These are phyloP conservation scores for Tineola bisselliella DNA, from an alignment of 2,888 invertebrate species.

Conservation along the genomic window DNA sequence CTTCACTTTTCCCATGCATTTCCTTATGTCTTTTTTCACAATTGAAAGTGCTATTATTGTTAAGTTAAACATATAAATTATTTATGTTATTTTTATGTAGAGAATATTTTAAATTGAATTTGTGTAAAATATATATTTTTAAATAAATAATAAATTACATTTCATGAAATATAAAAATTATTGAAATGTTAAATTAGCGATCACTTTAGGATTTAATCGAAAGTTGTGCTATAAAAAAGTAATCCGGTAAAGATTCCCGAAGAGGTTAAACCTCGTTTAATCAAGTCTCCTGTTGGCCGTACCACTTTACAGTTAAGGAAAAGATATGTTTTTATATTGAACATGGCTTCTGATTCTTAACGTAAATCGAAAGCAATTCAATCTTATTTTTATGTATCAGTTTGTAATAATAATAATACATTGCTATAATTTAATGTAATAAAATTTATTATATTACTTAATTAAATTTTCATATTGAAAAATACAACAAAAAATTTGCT, in stretches of 20 bases:
- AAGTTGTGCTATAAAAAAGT: neutral
- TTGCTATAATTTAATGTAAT: too few relatives aligned
- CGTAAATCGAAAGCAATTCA: neutral
- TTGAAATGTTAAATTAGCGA: too few relatives aligned
- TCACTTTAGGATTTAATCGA: neutral
- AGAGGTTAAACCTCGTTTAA: neutral
- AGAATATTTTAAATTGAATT: neutral
- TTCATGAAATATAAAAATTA: too few relatives aligned
- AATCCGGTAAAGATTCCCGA: neutral
- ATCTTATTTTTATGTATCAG: neutral
- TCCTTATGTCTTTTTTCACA: neutral
- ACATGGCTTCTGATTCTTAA: neutral
- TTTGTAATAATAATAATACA: too few relatives aligned
- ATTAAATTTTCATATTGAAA: too few relatives aligned
- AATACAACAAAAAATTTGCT: too few relatives aligned
- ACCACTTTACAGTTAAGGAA: constrained; percentile 11
- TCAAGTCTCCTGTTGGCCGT: constrained; percentile 6
- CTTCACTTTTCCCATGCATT: constrained; percentile 1
- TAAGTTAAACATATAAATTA: neutral
- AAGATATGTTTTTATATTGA: neutral
- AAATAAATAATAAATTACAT: neutral
- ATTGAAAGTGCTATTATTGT: neutral
- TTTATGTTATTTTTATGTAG: neutral
- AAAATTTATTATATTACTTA: too few relatives aligned
- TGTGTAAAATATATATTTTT: neutral